A percentile compares a stretch with the other conserved stretches of the same genome.
Conservation (phyloP, 2,797 vertebrate species). For the Galagoides demidoff region DNA sequence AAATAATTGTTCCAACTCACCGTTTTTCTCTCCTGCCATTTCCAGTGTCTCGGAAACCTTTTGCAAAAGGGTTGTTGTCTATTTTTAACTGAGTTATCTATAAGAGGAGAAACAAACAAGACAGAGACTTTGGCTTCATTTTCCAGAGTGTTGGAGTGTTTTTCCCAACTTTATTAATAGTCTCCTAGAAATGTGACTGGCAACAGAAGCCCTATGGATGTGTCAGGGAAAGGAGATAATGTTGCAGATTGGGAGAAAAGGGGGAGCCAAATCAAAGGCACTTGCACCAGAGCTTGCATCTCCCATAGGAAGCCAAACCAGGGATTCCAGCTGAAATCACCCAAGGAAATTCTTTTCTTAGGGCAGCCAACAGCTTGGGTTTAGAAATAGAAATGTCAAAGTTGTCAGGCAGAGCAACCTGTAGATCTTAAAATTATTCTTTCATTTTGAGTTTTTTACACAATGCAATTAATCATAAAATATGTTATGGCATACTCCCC, state of each 20-base stretch:
- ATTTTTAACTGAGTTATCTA: conserved; percentile 98
- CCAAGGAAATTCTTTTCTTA: background rate
- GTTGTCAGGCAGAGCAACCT: conserved; percentile 56
- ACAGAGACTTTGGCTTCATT: conserved; percentile 37
- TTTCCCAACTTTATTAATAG: background rate
- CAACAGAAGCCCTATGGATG: background rate
- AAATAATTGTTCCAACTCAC: conserved; percentile 86
- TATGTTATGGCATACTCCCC: conserved; percentile 42
- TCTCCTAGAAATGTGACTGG: background rate
- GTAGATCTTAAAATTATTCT: conserved; percentile 77
- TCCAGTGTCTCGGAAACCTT: conserved; percentile 98
- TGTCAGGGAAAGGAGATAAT: background rate
- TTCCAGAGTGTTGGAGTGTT: conserved; percentile 41
- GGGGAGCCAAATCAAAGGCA: background rate
- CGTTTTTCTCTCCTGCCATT: conserved; percentile 97
- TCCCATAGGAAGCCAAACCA: background rate
- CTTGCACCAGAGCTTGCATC: background rate
- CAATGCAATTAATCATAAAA: conserved; percentile 83
- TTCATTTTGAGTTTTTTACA: conserved; percentile 80
- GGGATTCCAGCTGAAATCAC: background rate
- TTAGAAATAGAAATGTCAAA: conserved; percentile 25
- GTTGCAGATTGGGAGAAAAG: too few relatives aligned
- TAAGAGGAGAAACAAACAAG: conserved; percentile 59
- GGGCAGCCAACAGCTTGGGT: background rate
- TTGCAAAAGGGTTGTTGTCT: conserved; percentile 98